phyloP scores from a whole-genome alignment of 2,888 invertebrate species.

The Ormyrus pomaceus region DNA sequence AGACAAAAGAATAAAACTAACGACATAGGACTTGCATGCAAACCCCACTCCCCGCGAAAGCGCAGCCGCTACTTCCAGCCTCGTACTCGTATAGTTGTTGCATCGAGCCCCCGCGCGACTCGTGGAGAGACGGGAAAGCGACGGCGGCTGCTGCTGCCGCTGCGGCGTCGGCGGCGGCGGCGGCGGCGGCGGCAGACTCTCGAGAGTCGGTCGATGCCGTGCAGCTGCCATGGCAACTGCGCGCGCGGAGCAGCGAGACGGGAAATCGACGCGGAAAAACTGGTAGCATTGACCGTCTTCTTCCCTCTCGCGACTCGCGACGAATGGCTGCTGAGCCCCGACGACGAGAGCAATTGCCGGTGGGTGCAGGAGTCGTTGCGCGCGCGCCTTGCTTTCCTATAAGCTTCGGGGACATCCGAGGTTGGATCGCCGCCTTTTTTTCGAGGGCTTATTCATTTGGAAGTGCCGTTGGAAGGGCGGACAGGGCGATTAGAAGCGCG shows the following conservation, averaged over 20 bases:
- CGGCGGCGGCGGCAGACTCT: slow-evolving; percentile 1
- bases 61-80: neutral
- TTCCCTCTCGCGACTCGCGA: neutral
- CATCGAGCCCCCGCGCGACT: neutral
- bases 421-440: too few species aligned
- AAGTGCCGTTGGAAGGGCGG: too few species aligned
- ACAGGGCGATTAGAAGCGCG: too few species aligned
- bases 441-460: too few species aligned
- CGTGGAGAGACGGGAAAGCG: neutral
- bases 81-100: neutral
- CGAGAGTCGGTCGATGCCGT: slow-evolving; percentile 53
- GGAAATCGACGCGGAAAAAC: slow-evolving; percentile 63
- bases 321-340: neutral
- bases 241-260: slow-evolving; percentile 49
- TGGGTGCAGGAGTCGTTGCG: too few species aligned
- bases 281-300: slow-evolving; percentile 64
- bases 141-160: neutral
- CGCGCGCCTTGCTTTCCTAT: too few species aligned
- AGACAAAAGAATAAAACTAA: neutral
- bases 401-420: too few species aligned
- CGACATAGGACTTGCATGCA: neutral
- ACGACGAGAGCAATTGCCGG: too few species aligned
- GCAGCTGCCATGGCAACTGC: slow-evolving; percentile 58
- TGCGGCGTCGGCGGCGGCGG: slow-evolving; percentile 4
- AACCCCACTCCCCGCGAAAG: neutral